phyloP scores from a whole-genome alignment of 2,888 invertebrate genomes.

The Pedicia rivosa region DNA sequence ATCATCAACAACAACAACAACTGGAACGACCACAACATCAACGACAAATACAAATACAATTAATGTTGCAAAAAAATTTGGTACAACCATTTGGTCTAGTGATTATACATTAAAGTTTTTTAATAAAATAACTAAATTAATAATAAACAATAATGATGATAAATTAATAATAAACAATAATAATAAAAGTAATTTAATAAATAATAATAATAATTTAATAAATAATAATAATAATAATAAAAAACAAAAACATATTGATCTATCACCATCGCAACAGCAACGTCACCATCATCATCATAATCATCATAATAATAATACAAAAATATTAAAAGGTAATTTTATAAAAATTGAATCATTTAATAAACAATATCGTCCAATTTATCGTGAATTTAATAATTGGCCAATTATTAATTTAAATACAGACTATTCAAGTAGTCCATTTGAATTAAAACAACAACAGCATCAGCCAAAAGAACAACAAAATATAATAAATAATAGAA shows the following conservation, averaged over 20 bases:
- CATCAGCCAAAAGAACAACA: no score
- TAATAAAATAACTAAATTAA: constrained; percentile 47
- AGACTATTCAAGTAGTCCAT: constrained; percentile 12
- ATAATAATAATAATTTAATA: constrained; percentile 14
- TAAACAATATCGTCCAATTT: constrained; percentile 26
- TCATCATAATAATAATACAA: constrained; percentile 25
- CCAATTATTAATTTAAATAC: constrained; percentile 23
- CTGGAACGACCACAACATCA: constrained; percentile 32
- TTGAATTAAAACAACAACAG: no score
- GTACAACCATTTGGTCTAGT: constrained; percentile 37
- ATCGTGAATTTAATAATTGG: constrained; percentile 28
- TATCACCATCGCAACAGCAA: neutral
- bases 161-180: constrained; percentile 5
- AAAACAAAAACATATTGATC: no score
- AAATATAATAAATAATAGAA: neutral
- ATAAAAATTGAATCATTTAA: constrained; percentile 47
- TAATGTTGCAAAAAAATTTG: constrained; percentile 35
- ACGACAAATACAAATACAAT: constrained; percentile 13
- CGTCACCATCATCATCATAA: neutral
- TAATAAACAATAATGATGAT: no score
- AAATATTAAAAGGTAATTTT: constrained; percentile 47
- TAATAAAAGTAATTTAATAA: constrained; percentile 19
- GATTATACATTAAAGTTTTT: constrained; percentile 45
- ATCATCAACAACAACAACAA: no score
- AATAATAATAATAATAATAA: no score